Percentiles rank a stretch among this genome's conserved stretches.
These are phyloP conservation scores for Drosophila sordidapex DNA, from an alignment of 2,888 invertebrate genomes.

Conservation along the genomic window DNA sequence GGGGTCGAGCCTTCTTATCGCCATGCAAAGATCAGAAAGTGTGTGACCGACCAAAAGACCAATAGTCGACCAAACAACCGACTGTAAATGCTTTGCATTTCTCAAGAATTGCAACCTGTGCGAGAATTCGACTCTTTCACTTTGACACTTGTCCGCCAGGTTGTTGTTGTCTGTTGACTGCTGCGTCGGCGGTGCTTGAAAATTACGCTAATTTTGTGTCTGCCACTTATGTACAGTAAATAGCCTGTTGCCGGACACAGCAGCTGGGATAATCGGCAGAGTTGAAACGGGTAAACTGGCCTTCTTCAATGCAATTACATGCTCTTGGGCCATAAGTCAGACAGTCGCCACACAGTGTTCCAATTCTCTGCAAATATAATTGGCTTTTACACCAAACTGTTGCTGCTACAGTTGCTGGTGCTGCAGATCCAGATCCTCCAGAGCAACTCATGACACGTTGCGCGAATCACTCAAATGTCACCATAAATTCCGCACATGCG, in stretches of 20 bases:
- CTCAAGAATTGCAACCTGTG: conserved; percentile 74
- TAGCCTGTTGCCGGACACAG: conserved; percentile 35
- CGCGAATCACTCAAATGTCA: conserved; percentile 81
- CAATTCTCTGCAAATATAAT: conserved; percentile 76
- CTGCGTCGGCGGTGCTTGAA: conserved; percentile 65
- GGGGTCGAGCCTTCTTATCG: conserved; percentile 68
- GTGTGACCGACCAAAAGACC: conserved; percentile 60
- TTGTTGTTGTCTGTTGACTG: conserved; percentile 7
- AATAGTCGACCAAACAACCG: conserved; percentile 35
- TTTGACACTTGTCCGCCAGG: conserved; percentile 73
- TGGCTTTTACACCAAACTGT: conserved; percentile 68
- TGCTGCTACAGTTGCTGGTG: conserved; percentile 3
- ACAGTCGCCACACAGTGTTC: conserved; percentile 60
- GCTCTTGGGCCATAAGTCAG: conserved; percentile 61
- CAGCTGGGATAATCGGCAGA: conserved; percentile 79
- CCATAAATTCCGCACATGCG: conserved; percentile 82
- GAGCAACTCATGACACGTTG: conserved; percentile 72
- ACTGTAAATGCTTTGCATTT: conserved; percentile 65
- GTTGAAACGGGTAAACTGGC: conserved; percentile 68
- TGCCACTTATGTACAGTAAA: conserved; percentile 66
- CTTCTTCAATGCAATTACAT: conserved; percentile 69
- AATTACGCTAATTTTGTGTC: conserved; percentile 79
- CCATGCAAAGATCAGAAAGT: conserved; percentile 73
- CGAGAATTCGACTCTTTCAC: conserved; percentile 71
- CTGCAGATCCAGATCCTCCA: conserved; percentile 42